These are phyloP conservation scores for Phyllotis vaccarum DNA, from an alignment of 2,797 vertebrate species.

Conservation along the genomic window DNA sequence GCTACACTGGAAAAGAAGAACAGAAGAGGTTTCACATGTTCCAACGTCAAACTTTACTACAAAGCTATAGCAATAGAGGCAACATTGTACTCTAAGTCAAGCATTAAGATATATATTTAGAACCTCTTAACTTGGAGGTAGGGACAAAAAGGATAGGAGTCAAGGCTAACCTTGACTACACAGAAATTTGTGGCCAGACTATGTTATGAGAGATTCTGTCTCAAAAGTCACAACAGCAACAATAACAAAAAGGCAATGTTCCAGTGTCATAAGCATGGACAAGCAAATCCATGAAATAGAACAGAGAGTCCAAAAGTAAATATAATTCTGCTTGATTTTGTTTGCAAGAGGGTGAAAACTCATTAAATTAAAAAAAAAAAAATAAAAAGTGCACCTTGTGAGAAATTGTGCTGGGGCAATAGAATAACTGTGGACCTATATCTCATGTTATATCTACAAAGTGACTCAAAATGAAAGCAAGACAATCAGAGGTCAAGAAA, in stretches of 20 bases:
- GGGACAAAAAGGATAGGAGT: no score
- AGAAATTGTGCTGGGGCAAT: background rate
- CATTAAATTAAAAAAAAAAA: background rate
- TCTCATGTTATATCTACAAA: background rate
- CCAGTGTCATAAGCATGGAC: background rate
- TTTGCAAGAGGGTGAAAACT: background rate
- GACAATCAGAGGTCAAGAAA: background rate
- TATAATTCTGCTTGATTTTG: background rate
- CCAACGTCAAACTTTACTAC: constrained; percentile 38
- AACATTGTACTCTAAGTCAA: background rate
- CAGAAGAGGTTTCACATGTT: background rate
- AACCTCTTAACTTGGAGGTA: background rate
- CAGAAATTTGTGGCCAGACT: background rate
- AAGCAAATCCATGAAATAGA: background rate
- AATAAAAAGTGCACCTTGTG: background rate
- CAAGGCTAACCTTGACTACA: background rate
- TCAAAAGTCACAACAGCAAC: background rate
- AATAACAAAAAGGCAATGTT: background rate
- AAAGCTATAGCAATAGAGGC: constrained; percentile 12
- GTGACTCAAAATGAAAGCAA: background rate
- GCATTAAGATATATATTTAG: background rate
- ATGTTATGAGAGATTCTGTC: background rate
- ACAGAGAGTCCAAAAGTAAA: constrained; percentile 32
- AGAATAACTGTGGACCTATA: background rate
- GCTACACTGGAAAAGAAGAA: constrained; percentile 4